Evolutionary conservation across 2,797 vertebrate species (phyloP).

Genomic region (Orientallactaga sibirica): DNA sequence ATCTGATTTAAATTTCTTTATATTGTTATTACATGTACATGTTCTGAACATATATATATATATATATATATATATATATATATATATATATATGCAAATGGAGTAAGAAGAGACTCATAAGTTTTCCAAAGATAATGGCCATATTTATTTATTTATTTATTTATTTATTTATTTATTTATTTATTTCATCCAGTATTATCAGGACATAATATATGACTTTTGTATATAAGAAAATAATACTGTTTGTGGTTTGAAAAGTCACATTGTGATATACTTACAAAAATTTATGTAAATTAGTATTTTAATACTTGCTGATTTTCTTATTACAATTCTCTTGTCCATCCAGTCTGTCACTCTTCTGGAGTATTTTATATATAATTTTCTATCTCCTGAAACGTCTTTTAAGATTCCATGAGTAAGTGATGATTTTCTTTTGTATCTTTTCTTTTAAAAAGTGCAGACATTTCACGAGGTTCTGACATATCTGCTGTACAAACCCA

Average conservation of each 20-base stretch:
- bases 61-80: too few relatives aligned
- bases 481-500: neutral
- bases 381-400: neutral
- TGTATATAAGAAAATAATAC: neutral
- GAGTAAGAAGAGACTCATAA: neutral
- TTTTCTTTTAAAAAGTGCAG: neutral
- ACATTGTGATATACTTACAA: neutral
- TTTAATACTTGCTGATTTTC: neutral
- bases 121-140: neutral
- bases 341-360: neutral
- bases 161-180: too few relatives aligned
- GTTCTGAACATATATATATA: neutral
- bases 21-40: neutral
- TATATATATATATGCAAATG: neutral
- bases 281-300: neutral
- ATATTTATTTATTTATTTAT: neutral
- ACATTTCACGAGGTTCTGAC: neutral
- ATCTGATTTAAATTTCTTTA: conserved; percentile 41
- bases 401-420: neutral
- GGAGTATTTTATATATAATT: neutral
- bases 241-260: conserved; percentile 19
- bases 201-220: conserved; percentile 10
- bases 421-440: neutral
- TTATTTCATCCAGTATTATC: neutral
- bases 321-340: neutral